Percentiles rank a stretch among this genome's conserved stretches.
Conservation (phyloP, 1,140 invertebrate species). For the Rhopalosiphum padi region DNA sequence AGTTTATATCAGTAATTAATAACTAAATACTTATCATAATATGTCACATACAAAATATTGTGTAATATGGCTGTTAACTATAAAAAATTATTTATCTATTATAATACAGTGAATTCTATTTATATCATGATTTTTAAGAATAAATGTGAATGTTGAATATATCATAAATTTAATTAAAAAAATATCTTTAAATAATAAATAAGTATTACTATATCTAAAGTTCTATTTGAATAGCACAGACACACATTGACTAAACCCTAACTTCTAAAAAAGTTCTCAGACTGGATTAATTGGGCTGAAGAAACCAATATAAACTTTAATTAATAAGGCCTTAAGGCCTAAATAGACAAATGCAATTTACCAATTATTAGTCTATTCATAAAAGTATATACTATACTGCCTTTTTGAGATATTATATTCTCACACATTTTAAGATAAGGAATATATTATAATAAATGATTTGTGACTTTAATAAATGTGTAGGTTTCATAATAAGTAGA, state of each 20-base stretch:
- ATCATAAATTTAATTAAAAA: too few species aligned
- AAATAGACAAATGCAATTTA: neutral
- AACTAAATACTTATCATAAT: neutral
- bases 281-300: neutral
- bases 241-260: neutral
- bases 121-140: neutral
- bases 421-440: neutral
- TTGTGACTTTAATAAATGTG: neutral
- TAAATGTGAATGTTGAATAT: neutral
- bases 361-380: too few species aligned
- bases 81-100: neutral
- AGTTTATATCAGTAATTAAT: constrained; percentile 14
- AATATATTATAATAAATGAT: neutral
- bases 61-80: neutral
- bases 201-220: neutral
- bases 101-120: neutral
- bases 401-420: neutral
- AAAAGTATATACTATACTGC: neutral
- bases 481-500: too few species aligned
- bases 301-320: neutral
- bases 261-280: neutral
- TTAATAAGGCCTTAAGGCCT: neutral
- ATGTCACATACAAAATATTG: constrained; percentile 9
- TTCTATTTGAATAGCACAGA: neutral
- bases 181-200: neutral